Evolutionary conservation across 2,113 vertebrate genomes (phyloP), one percentile per base, ranked within the genome.

Genomic region (Galbula dea): DNA sequence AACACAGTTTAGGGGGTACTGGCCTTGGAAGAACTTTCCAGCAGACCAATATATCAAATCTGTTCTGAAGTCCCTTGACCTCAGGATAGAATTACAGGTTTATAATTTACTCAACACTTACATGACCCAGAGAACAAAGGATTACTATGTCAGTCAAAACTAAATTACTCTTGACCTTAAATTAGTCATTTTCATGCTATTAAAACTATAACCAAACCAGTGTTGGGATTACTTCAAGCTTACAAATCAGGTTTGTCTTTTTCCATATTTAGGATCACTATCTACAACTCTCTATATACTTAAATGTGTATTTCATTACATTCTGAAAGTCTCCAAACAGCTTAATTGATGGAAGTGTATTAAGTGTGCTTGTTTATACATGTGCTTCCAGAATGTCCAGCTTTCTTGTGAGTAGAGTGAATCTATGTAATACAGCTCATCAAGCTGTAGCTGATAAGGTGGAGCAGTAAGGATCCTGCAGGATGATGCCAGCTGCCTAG

Each of bases 51-150:
- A 94, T 74, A 95, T 94, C 82, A 96, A 96, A 93, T 96, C 39
- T 89, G 19, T 94, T 91, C 87, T 95, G 74, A 89, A 96, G 87
- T 89, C 67, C 59, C 61, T 94, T 96, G 95, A 96, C 94, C 94
- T 83, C 72, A 67, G 93, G 91, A 86, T 94, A 93, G 94, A 96
- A 91, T 95, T 95, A 85, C 94, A 93, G 75, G 93, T 95, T 96
- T 94, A 96, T 96, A 83, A 96, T 96, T 96, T 96, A 95, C 95
- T 94, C 87, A 95, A 57, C 93, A 93, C 89, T 94, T 96, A 75
- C 39, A 67, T 95, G 95, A 96, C 89, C 89, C 83, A 68, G 89
- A 95, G 93, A 95, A 96, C 82, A 95, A 96, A 95, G 89, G 79
- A 81, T 89, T 95, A 68, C 87, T 75, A 94, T 89, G 68, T 93